These are phyloP conservation scores for Gymnarchus niloticus DNA, from an alignment of 2,113 vertebrate genomes.

Conservation along the genomic window DNA sequence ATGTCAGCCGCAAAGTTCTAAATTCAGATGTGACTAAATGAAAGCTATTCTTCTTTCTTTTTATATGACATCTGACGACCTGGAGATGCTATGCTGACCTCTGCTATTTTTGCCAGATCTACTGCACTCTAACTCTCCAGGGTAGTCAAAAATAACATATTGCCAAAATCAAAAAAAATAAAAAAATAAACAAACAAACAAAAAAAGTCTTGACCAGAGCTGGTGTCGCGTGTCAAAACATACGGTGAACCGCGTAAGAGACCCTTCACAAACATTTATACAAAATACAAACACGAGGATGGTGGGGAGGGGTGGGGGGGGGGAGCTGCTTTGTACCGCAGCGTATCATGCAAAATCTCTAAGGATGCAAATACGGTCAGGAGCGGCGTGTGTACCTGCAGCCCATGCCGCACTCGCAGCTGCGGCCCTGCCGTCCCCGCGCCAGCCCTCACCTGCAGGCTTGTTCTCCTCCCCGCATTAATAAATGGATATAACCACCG, in stretches of 20 bases:
- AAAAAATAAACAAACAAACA: constrained; percentile 21
- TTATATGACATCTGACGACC: constrained; percentile 56
- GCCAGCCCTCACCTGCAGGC: constrained; percentile 42
- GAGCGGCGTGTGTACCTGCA: constrained; percentile 22
- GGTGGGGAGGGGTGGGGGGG: constrained; percentile 31
- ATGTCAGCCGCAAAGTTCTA: constrained; percentile 44
- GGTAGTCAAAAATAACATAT: constrained; percentile 35
- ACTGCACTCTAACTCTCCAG: background rate
- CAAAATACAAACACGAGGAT: constrained; percentile 39
- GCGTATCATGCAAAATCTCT: constrained; percentile 39
- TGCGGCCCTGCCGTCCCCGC: constrained; percentile 15
- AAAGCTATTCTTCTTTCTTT: constrained; percentile 29
- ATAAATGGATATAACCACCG: constrained; percentile 49
- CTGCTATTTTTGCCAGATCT: constrained; percentile 35
- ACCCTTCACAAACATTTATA: constrained; percentile 41
- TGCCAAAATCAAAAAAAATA: background rate
- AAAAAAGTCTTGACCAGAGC: constrained; percentile 22
- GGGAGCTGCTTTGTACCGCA: background rate
- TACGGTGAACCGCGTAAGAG: constrained; percentile 26
- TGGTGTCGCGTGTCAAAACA: constrained; percentile 32
- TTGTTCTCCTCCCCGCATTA: constrained; percentile 25
- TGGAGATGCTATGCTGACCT: constrained; percentile 40
- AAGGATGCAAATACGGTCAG: constrained; percentile 54
- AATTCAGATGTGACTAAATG: constrained; percentile 43
- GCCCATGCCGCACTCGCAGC: constrained; percentile 31